Evolutionary conservation across 1,140 invertebrate species (phyloP).

Genomic region (Drosophila quadrilineata): DNA sequence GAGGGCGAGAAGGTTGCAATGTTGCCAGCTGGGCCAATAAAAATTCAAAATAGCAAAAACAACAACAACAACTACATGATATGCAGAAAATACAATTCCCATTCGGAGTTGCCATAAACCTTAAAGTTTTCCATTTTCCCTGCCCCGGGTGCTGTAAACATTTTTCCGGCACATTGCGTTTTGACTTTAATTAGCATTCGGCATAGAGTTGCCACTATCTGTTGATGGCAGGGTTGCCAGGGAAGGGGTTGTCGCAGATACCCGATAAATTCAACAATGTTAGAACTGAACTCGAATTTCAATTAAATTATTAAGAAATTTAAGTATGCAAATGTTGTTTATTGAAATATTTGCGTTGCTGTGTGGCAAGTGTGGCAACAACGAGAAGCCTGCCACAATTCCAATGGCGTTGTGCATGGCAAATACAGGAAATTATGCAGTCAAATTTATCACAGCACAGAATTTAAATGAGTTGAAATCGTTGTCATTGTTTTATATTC

Average conservation of each 20-base stretch:
- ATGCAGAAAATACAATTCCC: too few relatives aligned
- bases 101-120: constrained; percentile 21
- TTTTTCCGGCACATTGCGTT: constrained; percentile 74
- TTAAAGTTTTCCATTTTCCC: constrained; percentile 53
- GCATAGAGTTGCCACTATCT: too few relatives aligned
- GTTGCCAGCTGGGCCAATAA: constrained; percentile 22
- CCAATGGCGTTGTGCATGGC: background rate
- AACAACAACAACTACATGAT: constrained; percentile 9
- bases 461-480: constrained; percentile 80
- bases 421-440: constrained; percentile 60
- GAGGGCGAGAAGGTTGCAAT: too few relatives aligned
- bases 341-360: background rate
- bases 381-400: constrained; percentile 28
- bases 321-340: background rate
- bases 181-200: constrained; percentile 78
- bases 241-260: background rate
- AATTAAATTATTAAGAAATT: background rate
- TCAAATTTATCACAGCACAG: constrained; percentile 72
- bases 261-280: too few relatives aligned
- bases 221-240: constrained; percentile 10
- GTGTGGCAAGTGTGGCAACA: constrained; percentile 2
- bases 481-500: constrained; percentile 77
- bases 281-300: background rate
- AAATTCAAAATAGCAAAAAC: constrained; percentile 33
- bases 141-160: constrained; percentile 51